Conservation (phyloP, 2,888 invertebrate species). For the Eupithecia subumbrata region DNA sequence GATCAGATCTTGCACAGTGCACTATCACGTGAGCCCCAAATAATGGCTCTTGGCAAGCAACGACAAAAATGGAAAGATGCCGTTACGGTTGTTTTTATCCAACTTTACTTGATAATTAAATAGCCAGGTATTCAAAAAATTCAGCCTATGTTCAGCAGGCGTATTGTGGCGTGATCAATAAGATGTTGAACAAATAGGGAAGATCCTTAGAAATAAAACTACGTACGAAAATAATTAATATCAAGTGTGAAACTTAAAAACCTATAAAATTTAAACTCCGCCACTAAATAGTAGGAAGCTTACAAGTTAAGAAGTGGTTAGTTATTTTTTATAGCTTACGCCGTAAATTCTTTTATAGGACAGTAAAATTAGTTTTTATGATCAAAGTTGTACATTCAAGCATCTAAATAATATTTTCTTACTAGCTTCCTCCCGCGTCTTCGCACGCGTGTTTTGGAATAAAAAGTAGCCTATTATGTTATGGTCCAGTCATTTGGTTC, state of each 20-base stretch:
- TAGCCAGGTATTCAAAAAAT: too few relatives aligned
- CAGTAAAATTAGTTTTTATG: slow-evolving; percentile 30
- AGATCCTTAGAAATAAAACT: not conserved
- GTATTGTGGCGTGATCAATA: too few relatives aligned
- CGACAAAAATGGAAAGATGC: not conserved
- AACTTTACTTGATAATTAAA: not conserved
- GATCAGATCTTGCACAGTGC: not conserved
- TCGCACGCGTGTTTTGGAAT: too few relatives aligned
- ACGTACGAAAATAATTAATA: not conserved
- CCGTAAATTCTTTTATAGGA: slow-evolving; percentile 31
- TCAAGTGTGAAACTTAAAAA: slow-evolving; percentile 1
- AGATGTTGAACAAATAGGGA: too few relatives aligned
- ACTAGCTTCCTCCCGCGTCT: too few relatives aligned
- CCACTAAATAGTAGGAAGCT: slow-evolving; percentile 15
- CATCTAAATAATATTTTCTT: slow-evolving; percentile 4
- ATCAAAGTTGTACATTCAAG: slow-evolving; percentile 23
- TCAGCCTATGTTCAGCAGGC: too few relatives aligned
- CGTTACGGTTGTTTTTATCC: not conserved
- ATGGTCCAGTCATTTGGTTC: too few relatives aligned
- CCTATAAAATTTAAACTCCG: slow-evolving; percentile 2
- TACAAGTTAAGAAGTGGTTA: slow-evolving; percentile 23
- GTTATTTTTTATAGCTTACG: slow-evolving; percentile 32
- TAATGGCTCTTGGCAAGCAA: not conserved
- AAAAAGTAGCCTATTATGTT: too few relatives aligned
- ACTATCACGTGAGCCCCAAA: slow-evolving; percentile 4